Conservation (phyloP, 2,797 vertebrate genomes). For the Fundulus diaphanus region DNA sequence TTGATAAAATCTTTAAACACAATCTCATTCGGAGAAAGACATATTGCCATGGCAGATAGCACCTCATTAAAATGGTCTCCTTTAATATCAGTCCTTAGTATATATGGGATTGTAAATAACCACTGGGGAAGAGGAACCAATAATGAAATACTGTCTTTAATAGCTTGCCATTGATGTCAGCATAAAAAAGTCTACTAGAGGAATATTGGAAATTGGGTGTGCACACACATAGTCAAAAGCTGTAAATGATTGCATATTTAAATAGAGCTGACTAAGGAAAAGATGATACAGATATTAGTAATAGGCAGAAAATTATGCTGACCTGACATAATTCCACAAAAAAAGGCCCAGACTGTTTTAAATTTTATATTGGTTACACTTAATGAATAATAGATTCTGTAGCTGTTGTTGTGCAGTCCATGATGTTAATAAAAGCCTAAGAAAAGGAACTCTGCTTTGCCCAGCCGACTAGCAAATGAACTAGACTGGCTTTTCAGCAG, state of each 20-base stretch:
- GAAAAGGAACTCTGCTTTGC: conserved; percentile 81
- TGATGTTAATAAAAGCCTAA: conserved; percentile 89
- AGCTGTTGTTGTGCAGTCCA: conserved; percentile 92
- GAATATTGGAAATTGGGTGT: conserved; percentile 99
- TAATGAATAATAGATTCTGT: conserved; percentile 99
- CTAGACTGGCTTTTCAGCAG: conserved; percentile 84
- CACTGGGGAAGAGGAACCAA: conserved; percentile 99
- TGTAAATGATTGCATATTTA: conserved; percentile 99
- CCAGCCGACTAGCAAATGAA: conserved; percentile 84
- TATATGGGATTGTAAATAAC: conserved; percentile 99
- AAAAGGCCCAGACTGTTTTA: conserved; percentile 91
- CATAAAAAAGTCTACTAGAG: conserved; percentile 98
- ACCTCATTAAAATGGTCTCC: conserved; percentile 99
- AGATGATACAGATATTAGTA: conserved; percentile 99
- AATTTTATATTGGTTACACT: conserved; percentile 99
- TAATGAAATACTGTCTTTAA: conserved; percentile 99
- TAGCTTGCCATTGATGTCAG: conserved; percentile 99
- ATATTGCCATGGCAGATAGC: conserved; percentile 99
- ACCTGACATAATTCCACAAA: conserved; percentile 97
- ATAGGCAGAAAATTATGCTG: conserved; percentile 99
- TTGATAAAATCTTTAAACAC: conserved; percentile 99
- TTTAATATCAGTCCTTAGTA: conserved; percentile 99
- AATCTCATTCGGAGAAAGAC: conserved; percentile 99
- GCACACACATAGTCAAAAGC: conserved; percentile 97
- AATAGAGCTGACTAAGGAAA: conserved; percentile 99